Conservation (phyloP, 1,140 invertebrate genomes). For the Archivesica marissinica region DNA sequence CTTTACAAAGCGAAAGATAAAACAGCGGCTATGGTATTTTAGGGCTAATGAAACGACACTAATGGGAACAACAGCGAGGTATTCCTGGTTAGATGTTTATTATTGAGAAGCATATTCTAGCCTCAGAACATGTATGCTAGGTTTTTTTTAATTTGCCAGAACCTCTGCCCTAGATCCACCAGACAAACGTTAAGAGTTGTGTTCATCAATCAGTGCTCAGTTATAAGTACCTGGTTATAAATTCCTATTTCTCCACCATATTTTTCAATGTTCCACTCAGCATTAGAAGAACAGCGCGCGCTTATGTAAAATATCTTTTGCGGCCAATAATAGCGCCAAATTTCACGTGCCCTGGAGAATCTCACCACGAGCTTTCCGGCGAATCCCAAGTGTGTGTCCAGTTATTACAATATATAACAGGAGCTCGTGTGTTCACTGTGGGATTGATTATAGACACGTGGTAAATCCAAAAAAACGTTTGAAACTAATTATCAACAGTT, state of each 20-base stretch:
- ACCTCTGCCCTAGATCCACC: background rate
- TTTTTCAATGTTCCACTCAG: background rate
- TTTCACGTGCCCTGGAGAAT: background rate
- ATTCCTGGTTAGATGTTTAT: too few relatives aligned
- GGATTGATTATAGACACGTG: conserved; percentile 26
- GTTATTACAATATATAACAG: background rate
- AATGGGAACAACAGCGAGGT: too few relatives aligned
- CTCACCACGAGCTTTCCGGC: background rate
- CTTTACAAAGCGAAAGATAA: too few relatives aligned
- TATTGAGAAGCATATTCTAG: too few relatives aligned
- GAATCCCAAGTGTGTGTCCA: conserved; percentile 9
- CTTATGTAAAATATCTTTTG: conserved; percentile 3
- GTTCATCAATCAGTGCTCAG: conserved; percentile 20
- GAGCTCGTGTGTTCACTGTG: background rate
- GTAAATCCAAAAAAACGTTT: background rate
- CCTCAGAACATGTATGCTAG: background rate
- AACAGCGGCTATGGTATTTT: too few relatives aligned
- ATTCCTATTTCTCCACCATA: background rate
- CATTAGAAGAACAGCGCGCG: background rate
- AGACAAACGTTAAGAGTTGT: background rate
- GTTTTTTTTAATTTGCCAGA: conserved; percentile 27
- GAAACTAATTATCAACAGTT: background rate
- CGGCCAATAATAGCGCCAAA: background rate
- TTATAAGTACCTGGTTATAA: conserved; percentile 34
- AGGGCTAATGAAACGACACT: too few relatives aligned